Evolutionary conservation across 2,113 vertebrate species (phyloP).

Genomic region (Xiphophorus hellerii): DNA sequence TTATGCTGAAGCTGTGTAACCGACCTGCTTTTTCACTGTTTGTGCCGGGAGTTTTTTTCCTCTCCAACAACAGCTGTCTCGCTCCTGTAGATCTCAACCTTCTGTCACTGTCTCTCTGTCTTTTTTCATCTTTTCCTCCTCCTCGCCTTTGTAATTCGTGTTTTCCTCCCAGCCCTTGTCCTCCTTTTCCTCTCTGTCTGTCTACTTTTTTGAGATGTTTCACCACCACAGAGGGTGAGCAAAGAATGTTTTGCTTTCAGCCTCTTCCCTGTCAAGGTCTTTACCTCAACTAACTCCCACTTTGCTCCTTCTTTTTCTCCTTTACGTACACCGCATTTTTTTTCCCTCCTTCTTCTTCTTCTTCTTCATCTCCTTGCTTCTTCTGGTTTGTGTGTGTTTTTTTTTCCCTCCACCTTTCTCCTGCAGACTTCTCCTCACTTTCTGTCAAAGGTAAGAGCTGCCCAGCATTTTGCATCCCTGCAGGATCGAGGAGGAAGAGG

Average conservation of each 20-base stretch:
- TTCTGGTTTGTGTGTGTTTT: background rate
- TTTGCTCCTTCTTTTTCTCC: background rate
- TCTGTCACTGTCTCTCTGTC: constrained; percentile 24
- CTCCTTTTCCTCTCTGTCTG: constrained; percentile 44
- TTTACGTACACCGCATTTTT: background rate
- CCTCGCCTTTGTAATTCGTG: constrained; percentile 48
- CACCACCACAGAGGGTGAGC: constrained; percentile 38
- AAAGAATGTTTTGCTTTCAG: constrained; percentile 19
- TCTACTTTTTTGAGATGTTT: constrained; percentile 38
- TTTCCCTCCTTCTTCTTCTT: background rate
- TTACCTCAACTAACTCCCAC: constrained; percentile 27
- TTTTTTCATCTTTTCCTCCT: constrained; percentile 12
- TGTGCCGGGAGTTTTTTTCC: constrained; percentile 14
- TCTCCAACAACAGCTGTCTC: constrained; percentile 62
- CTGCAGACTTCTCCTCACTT: constrained; percentile 17
- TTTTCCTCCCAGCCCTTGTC: constrained; percentile 36
- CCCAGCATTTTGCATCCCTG: constrained; percentile 43
- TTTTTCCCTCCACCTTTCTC: constrained; percentile 23
- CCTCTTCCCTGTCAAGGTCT: background rate
- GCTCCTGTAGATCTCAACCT: constrained; percentile 42
- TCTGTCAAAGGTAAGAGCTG: constrained; percentile 33
- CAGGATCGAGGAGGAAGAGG: constrained; percentile 29
- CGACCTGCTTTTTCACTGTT: constrained; percentile 49
- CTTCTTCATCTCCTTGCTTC: constrained; percentile 9
- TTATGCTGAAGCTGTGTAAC: constrained; percentile 51